Conservation (phyloP, 37 sponge, comb jelly and placozoan genomes). For the Bolinopsis microptera region DNA sequence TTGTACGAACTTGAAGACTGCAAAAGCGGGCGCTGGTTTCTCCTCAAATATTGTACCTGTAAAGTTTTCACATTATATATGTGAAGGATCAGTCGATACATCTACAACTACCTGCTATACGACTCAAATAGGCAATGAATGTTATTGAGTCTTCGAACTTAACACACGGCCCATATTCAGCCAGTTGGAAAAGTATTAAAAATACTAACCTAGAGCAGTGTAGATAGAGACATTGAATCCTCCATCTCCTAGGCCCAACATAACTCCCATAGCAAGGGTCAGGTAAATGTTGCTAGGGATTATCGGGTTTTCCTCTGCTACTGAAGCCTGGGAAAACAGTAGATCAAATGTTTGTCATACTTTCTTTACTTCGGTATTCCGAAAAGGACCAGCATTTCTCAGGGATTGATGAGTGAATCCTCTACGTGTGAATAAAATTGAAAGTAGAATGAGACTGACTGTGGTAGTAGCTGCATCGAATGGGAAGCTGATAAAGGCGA, state of each 20-base stretch:
- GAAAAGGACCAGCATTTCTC: too few species aligned
- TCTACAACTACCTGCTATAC: too few species aligned
- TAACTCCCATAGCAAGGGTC: slow-evolving; percentile 35
- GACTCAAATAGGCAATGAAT: too few species aligned
- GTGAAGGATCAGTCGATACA: too few species aligned
- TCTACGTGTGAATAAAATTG: too few species aligned
- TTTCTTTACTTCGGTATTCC: too few species aligned
- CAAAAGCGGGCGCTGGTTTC: slow-evolving; percentile 26
- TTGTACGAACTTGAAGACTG: slow-evolving; percentile 56
- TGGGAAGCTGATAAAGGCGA: slow-evolving; percentile 57
- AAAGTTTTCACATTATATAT: not conserved
- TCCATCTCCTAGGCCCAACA: slow-evolving; percentile 13
- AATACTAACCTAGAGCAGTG: not conserved
- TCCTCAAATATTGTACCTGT: slow-evolving; percentile 30
- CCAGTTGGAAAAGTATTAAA: too few species aligned
- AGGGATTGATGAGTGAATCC: too few species aligned
- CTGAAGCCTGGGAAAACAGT: not conserved
- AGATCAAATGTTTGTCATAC: too few species aligned
- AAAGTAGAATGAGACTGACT: too few species aligned
- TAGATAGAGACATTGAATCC: slow-evolving; percentile 42
- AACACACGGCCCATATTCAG: too few species aligned
- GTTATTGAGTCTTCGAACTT: too few species aligned
- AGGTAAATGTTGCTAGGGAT: not conserved
- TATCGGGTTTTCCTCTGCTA: not conserved
- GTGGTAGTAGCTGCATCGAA: slow-evolving; percentile 53